Base-by-base conservation (phyloP, 2,113 vertebrate genomes). In the Cyanistes caeruleus region DNA sequence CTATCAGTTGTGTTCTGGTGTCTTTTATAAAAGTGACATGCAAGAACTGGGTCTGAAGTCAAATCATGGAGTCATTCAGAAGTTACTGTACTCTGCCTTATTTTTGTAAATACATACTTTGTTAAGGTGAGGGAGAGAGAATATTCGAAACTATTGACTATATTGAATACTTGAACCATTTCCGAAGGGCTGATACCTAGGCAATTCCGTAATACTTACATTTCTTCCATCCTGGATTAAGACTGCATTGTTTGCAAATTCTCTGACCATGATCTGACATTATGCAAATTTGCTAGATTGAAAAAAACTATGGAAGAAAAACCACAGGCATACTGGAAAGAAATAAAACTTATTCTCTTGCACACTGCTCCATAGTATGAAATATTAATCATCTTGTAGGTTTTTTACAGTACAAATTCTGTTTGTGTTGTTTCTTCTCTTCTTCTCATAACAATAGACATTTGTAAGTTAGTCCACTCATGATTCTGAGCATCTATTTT, bases 21-120 rank as follows among this genome's bases (percentile, higher is more conserved):
- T 73, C 30, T 70, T 75, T 31, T 53, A 23, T 17, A 87, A 78
- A 87, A 65, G 0, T 25, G 17, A 22, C 0, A 0, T 41, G n/a
- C 49, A 64, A 84, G 22, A 63, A 59, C n/a, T n/a, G 10, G 4
- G 4, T 72, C 48, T 75, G 44, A 80, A 55, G 20, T 63, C 18
- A 89, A 78, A 46, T 55, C 30, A 72, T 35, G 37, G 8, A 72
- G 10, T 30, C 15, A 48, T 51, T 22, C 4, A 53, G 41, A 87
- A 53, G 6, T 48, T 77, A 28, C 1, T 49, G 15, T 43, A 28
- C 7, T 59, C 7, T 62, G 23, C 28, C 62, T 25, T 62, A 7
- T 31, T 89, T 95, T 83, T 73, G 10, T 49, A 80, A 53, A 18
- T 37, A 28, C 3, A 31, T 53, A 27, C 31, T 84, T 94, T 20